Conservation (phyloP, 1,140 invertebrate genomes). For the Armadillidium nasatum region DNA sequence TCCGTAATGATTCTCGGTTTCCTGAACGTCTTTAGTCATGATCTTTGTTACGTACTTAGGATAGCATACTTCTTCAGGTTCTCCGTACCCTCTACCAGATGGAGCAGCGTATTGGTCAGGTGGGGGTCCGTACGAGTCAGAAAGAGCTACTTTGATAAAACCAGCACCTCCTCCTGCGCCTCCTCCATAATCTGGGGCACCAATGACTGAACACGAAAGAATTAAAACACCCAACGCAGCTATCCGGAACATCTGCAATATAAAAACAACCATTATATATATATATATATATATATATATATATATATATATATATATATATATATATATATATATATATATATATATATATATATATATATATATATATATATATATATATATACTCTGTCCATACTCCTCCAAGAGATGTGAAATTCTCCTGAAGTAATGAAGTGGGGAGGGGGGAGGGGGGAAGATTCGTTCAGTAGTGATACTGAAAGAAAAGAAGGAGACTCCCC, state of each 20-base stretch:
- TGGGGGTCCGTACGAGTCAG: slow-evolving; percentile 36
- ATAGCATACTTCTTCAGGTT: slow-evolving; percentile 38
- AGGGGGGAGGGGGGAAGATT: too few relatives aligned
- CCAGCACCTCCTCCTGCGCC: slow-evolving; percentile 16
- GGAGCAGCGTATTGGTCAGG: slow-evolving; percentile 2
- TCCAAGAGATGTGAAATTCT: background rate
- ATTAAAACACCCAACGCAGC: slow-evolving; percentile 42
- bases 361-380: slow-evolving; percentile 15
- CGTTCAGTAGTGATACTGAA: too few relatives aligned
- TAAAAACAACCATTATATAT: background rate
- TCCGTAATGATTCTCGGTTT: slow-evolving; percentile 37
- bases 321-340: slow-evolving; percentile 21
- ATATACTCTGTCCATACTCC: background rate
- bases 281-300: slow-evolving; percentile 5
- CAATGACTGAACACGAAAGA: slow-evolving; percentile 29
- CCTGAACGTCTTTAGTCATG: slow-evolving; percentile 43
- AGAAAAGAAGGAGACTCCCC: too few relatives aligned
- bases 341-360: slow-evolving; percentile 25
- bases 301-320: slow-evolving; percentile 27
- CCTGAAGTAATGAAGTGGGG: too few relatives aligned
- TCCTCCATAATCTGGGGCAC: slow-evolving; percentile 29
- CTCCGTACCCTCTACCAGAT: slow-evolving; percentile 26
- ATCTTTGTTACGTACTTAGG: slow-evolving; percentile 43
- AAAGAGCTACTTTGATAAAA: slow-evolving; percentile 39
- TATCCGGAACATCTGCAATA: slow-evolving; percentile 41